Percentiles rank a stretch among this genome's conserved stretches.
These are phyloP conservation scores for Shinisaurus crocodilurus DNA, from an alignment of 2,113 vertebrate species.

Conservation along the genomic window DNA sequence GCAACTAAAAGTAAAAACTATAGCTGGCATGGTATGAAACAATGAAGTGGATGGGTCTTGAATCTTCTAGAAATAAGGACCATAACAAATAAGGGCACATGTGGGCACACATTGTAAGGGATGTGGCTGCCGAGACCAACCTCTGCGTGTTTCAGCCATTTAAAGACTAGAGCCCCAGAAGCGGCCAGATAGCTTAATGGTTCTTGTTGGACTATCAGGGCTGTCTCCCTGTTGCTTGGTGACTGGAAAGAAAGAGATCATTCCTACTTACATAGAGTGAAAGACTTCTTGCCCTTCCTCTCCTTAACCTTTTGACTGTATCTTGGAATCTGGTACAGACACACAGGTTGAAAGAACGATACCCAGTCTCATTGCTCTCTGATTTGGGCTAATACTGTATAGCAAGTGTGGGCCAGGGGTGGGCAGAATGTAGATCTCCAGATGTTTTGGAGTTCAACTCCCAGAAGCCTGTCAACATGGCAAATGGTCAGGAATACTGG, in stretches of 20 bases:
- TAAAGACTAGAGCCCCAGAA: neutral
- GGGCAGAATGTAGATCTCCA: no score
- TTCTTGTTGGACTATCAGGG: no score
- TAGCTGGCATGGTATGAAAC: neutral
- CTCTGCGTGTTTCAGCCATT: no score
- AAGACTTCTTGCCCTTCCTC: neutral
- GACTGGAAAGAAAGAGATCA: neutral
- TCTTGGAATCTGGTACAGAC: neutral
- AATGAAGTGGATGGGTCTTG: neutral
- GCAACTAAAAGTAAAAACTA: neutral
- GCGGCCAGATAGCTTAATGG: neutral
- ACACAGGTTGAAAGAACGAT: neutral
- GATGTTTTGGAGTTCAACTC: no score
- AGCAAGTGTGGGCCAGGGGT: neutral
- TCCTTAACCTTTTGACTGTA: neutral
- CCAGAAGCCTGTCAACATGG: no score
- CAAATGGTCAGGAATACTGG: neutral
- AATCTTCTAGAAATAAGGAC: neutral
- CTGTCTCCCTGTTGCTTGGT: neutral
- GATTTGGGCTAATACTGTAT: neutral
- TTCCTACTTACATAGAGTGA: neutral
- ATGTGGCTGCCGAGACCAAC: no score
- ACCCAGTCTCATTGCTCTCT: neutral
- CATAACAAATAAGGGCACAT: neutral
- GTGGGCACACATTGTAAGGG: neutral